A percentile compares a stretch with the other conserved stretches of the same genome.
Evolutionary conservation across 2,888 invertebrate species (phyloP).

Genomic region (Chrysomela aeneicollis): DNA sequence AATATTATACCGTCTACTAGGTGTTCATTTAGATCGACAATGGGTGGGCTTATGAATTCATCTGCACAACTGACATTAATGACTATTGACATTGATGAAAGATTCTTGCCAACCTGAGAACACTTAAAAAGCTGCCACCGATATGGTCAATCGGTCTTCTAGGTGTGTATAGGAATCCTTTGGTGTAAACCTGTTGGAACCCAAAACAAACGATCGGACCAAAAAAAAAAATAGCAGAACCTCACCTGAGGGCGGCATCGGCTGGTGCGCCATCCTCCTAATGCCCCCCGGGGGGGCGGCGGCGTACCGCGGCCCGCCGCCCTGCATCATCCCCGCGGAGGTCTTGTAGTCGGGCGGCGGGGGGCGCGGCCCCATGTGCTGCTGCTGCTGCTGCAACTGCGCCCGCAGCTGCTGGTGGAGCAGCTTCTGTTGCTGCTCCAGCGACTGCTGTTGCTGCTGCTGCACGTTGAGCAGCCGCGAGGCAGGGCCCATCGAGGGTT

Average conservation of each 20-base stretch:
- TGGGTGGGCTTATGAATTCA: too few species aligned
- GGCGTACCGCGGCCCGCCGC: conserved; percentile 59
- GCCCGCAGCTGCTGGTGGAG: conserved; percentile 64
- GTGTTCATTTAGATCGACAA: too few species aligned
- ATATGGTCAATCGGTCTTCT: too few species aligned
- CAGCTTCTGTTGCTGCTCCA: conserved; percentile 60
- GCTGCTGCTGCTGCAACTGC: conserved; percentile 69
- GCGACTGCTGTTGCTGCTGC: conserved; percentile 54
- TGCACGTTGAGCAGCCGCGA: conserved; percentile 52
- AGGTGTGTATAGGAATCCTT: too few species aligned
- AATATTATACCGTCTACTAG: too few species aligned
- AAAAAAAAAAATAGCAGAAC: not conserved
- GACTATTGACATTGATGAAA: too few species aligned
- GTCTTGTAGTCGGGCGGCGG: conserved; percentile 90
- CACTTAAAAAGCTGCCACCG: too few species aligned
- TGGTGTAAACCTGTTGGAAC: too few species aligned
- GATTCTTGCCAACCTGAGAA: too few species aligned
- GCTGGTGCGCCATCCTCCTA: conserved; percentile 74
- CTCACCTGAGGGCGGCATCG: conserved; percentile 74
- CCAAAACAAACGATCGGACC: not conserved
- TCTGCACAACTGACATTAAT: too few species aligned
- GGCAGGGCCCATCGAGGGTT: conserved; percentile 35
- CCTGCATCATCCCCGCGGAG: conserved; percentile 64
- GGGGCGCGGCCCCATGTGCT: conserved; percentile 66
- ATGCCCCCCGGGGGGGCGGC: conserved; percentile 64